Evolutionary conservation across 2,888 invertebrate genomes (phyloP).

Genomic region (Yponomeuta evonymella): DNA sequence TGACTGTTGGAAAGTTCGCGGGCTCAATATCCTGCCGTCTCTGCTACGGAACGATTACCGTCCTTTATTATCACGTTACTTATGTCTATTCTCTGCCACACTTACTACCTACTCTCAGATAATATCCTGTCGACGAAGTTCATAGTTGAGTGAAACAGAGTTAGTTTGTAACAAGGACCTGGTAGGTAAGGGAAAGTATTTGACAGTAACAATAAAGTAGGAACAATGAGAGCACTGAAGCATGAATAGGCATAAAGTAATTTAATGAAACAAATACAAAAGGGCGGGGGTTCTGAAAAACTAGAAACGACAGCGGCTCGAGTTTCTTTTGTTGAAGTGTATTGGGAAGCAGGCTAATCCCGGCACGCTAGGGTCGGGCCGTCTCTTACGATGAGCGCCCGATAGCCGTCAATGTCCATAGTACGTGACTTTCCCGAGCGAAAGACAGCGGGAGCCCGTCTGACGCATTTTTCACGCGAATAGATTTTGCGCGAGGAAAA

Average conservation of each 20-base stretch:
- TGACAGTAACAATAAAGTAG: neutral
- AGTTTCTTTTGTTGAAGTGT: neutral
- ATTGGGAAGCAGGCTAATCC: neutral
- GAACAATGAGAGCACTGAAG: neutral
- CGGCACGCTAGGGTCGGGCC: neutral
- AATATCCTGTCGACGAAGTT: too few species aligned
- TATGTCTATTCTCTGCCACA: neutral
- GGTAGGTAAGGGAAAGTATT: neutral
- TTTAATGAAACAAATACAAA: neutral
- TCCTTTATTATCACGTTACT: neutral
- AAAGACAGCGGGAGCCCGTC: constrained; percentile 37
- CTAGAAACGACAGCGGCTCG: neutral
- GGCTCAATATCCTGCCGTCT: constrained; percentile 52
- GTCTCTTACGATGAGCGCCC: constrained; percentile 38
- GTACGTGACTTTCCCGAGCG: constrained; percentile 56
- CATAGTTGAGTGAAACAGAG: too few species aligned
- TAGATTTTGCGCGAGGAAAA: constrained; percentile 49
- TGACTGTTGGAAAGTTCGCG: constrained; percentile 35
- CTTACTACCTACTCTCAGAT: too few species aligned
- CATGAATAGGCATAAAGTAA: neutral
- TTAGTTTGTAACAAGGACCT: too few species aligned
- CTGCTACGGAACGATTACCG: constrained; percentile 41
- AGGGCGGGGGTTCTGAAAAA: neutral
- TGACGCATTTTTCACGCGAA: constrained; percentile 51
- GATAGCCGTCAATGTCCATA: constrained; percentile 47